A percentile compares a stretch with the other conserved stretches of the same genome.
phyloP scores from a whole-genome alignment of 2,888 invertebrate genomes.

The Andrena trimmerana region DNA sequence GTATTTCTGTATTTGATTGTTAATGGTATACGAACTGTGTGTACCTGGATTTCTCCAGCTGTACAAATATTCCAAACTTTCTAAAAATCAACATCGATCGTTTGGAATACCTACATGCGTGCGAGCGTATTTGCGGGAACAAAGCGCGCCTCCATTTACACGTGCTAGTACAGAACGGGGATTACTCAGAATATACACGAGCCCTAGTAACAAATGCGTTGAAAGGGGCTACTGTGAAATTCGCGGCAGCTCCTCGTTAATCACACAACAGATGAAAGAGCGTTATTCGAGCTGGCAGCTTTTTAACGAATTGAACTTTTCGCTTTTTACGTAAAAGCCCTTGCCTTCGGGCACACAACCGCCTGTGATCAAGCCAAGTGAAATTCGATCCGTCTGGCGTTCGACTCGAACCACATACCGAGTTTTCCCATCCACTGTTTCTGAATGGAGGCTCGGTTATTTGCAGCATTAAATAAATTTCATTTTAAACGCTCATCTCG shows the following conservation, averaged over 20 bases:
- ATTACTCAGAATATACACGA: neutral
- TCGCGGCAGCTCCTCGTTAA: slow-evolving; percentile 26
- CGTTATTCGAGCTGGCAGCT: slow-evolving; percentile 9
- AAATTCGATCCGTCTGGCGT: neutral
- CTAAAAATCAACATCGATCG: too few species aligned
- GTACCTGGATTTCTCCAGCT: neutral
- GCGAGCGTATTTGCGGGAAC: slow-evolving; percentile 2
- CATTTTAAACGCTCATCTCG: too few species aligned
- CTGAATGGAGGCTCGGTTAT: neutral
- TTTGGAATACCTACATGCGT: neutral
- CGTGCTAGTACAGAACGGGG: neutral
- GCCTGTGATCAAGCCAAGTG: neutral
- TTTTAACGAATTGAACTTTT: slow-evolving; percentile 10
- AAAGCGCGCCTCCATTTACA: slow-evolving; percentile 17
- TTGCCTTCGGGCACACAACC: neutral
- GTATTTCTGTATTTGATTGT: too few species aligned
- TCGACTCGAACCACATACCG: neutral
- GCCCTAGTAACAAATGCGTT: slow-evolving; percentile 30
- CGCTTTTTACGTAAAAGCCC: slow-evolving; percentile 2
- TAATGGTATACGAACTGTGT: too few species aligned
- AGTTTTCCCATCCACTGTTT: neutral
- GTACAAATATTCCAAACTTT: neutral
- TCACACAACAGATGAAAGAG: slow-evolving; percentile 11
- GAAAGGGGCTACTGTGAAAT: slow-evolving; percentile 9
- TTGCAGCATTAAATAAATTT: too few species aligned